Evolutionary conservation across 2,888 invertebrate genomes (phyloP), one percentile per base, ranked within the genome.

Genomic region (Diaprepes abbreviatus): DNA sequence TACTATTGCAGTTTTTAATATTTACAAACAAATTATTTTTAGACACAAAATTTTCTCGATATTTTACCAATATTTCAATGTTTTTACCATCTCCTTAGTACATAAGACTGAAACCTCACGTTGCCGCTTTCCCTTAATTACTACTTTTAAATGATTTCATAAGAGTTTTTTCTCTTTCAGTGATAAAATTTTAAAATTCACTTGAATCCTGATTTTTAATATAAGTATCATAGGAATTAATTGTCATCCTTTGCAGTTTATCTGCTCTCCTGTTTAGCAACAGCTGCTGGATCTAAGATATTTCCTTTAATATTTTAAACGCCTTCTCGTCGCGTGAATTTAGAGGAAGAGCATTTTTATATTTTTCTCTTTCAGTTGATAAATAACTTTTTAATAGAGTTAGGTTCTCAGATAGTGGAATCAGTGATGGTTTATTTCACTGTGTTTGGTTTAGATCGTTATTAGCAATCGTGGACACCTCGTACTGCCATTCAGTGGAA

Each of bases 391-490:
- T 66, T 10, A 55, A 19, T 21, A 21, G 12, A 10, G 57, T 36
- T 1, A 65, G 21, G 35, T 74, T 71, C 50, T 65, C 69, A 0
- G 72, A 63, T 12, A 65, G 12, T 7, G 72, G 72, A 40, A 72
- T 72, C 0, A 74, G 54, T 31, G 71, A 58, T 36, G 68, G 66
- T 63, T 74, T 74, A 43, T 74, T 74, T 14, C 66, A 74, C 28
- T 57, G 67, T 21, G 72, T 74, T 12, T 63, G 55, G 21, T 28
- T 24, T 21, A 73, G 38, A 67, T 74, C 62, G 33, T 71, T 66
- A 7, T 63, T 68, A n/a, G 71, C 73, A n/a, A n/a, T n/a, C n/a
- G n/a, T n/a, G n/a, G n/a, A n/a, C n/a, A n/a, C n/a, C n/a, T n/a
- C n/a, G n/a, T 50, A 58, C 54, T 28, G 40, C 65, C 65, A 65